Base-by-base conservation (phyloP, 2,113 vertebrate species). In the Scartelaos histophorus region DNA sequence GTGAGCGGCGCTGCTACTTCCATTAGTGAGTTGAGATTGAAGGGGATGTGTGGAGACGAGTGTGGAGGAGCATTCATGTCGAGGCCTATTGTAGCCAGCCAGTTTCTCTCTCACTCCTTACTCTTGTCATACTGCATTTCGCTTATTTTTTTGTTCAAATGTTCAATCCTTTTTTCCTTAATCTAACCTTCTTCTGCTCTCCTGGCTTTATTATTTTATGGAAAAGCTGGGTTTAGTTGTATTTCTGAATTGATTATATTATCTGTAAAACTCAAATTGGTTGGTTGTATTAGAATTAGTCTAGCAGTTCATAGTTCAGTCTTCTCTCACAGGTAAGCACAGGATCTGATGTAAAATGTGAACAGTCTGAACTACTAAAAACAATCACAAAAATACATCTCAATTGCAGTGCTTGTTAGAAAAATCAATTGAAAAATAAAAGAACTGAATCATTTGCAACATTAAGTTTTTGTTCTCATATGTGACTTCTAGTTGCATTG, bases 11-110 rank as follows among this genome's bases (percentile, higher is more conserved):
- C 80, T 68, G 0, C 82, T 85, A 80, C 71, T 86, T 84, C 81
- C 83, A 91, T 92, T 92, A 90, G 85, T 85, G 89, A 88, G 80
- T 89, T 84, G 85, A 90, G 89, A 92, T 91, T 89, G 91, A 90
- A 88, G 86, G 81, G 85, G 88, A 88, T 89, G 88, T 92, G 87
- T 87, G 82, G 86, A 89, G 89, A 87, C 72, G 85, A 89, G 82
- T 84, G 83, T 90, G 74, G 84, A 83, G 76, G 78, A 87, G 88
- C 90, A 87, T 92, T 92, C 87, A 88, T 83, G 86, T 89, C 82
- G 77, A 68, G 85, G 88, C 84, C 83, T 72, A 86, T 91, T 91
- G 89, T 92, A 82, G 77, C 75, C 61, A 73, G 65, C 78, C 74
- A 66, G 43, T 45, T 54, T 70, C 60, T 72, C 11, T 57, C 66